Percentiles rank a stretch among this genome's conserved stretches.
Evolutionary conservation across 2,888 invertebrate species (phyloP).

Genomic region (Pollenia angustigena): DNA sequence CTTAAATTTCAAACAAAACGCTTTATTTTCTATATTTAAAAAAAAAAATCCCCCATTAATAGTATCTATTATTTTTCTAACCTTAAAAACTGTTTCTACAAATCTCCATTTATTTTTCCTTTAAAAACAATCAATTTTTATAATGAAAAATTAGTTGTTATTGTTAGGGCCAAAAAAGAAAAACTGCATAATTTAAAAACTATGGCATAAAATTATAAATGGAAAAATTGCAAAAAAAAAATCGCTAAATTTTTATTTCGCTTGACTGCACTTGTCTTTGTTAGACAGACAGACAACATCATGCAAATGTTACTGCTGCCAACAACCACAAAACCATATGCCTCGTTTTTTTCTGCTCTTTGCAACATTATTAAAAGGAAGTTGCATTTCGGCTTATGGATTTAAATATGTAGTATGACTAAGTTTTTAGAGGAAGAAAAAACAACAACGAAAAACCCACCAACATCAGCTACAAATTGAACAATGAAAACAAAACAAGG

Average conservation of each 20-base stretch:
- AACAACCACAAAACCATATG: constrained; percentile 29
- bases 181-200: constrained; percentile 40
- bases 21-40: background rate
- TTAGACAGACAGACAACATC: constrained; percentile 59
- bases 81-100: constrained; percentile 16
- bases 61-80: constrained; percentile 11
- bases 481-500: constrained; percentile 66
- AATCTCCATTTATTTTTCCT: background rate
- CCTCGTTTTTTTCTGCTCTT: constrained; percentile 6
- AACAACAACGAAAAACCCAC: constrained; percentile 22
- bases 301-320: constrained; percentile 67
- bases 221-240: background rate
- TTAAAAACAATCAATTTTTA: constrained; percentile 51
- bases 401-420: constrained; percentile 63
- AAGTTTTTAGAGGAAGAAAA: constrained; percentile 61
- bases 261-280: constrained; percentile 73
- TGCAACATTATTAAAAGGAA: constrained; percentile 65
- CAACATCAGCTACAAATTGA: constrained; percentile 54
- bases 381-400: constrained; percentile 62
- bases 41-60: background rate
- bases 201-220: constrained; percentile 49
- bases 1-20: background rate
- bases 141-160: constrained; percentile 52
- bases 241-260: constrained; percentile 44
- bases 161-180: constrained; percentile 40